These are phyloP conservation scores for Phymorhynchus buccinoides DNA, from an alignment of 1,140 invertebrate species.

Conservation along the genomic window DNA sequence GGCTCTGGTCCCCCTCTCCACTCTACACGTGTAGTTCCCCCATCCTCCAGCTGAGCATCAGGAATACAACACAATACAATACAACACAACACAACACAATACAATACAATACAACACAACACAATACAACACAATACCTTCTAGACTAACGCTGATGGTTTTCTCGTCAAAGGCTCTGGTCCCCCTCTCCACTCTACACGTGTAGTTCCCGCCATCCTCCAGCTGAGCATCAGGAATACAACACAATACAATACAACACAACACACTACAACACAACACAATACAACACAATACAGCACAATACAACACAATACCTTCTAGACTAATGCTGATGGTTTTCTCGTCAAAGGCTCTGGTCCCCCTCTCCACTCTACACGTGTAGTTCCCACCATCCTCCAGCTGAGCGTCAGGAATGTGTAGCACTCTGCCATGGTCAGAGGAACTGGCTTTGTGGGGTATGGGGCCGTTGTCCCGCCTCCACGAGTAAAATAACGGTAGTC, in stretches of 20 bases:
- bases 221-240: conserved; percentile 90
- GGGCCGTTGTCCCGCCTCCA: conserved; percentile 69
- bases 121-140: conserved; percentile 43
- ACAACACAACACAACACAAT: too few relatives aligned
- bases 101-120: too few relatives aligned
- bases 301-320: conserved; percentile 48
- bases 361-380: conserved; percentile 84
- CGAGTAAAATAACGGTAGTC: conserved; percentile 50
- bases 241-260: too few relatives aligned
- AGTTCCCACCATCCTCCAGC: conserved; percentile 95
- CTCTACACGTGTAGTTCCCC: conserved; percentile 92
- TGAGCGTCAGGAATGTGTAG: conserved; percentile 88
- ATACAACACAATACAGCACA: too few relatives aligned
- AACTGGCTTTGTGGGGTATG: conserved; percentile 82
- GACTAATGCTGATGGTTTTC: conserved; percentile 43
- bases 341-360: conserved; percentile 38
- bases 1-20: conserved; percentile 70
- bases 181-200: conserved; percentile 82
- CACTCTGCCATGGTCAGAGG: conserved; percentile 87
- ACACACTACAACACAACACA: too few relatives aligned
- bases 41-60: conserved; percentile 91
- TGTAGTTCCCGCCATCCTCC: conserved; percentile 94
- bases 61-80: too few relatives aligned
- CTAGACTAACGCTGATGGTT: conserved; percentile 44
- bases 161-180: conserved; percentile 38